Percentiles rank a stretch among this genome's conserved stretches.
phyloP scores from a whole-genome alignment of 2,113 vertebrate genomes.

The Albula glossodonta region DNA sequence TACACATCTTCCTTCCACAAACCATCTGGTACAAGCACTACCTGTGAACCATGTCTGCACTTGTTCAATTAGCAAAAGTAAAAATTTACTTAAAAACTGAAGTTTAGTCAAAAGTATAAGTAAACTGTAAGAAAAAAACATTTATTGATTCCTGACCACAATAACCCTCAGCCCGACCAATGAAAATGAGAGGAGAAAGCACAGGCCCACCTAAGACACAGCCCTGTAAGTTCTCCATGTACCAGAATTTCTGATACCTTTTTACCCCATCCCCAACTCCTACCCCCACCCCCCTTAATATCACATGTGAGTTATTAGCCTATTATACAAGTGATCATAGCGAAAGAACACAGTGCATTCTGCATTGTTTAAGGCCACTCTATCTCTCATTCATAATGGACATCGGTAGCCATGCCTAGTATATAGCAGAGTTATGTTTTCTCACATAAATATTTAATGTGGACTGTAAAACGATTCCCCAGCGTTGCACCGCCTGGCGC shows the following conservation, averaged over 20 bases:
- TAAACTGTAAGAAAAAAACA: too few species aligned
- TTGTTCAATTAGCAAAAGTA: too few species aligned
- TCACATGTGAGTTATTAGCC: not conserved
- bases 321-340: not conserved
- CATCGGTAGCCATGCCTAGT: not conserved
- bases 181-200: too few species aligned
- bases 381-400: not conserved
- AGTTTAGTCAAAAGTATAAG: too few species aligned
- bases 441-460: not conserved
- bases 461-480: not conserved
- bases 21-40: too few species aligned
- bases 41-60: too few species aligned
- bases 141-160: too few species aligned
- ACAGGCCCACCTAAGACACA: too few species aligned
- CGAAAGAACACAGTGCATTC: not conserved
- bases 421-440: not conserved
- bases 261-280: not conserved
- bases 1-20: too few species aligned
- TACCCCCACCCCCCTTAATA: not conserved
- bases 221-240: not conserved
- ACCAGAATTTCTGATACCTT: not conserved
- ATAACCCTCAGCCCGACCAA: too few species aligned
- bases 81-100: too few species aligned
- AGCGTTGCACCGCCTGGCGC: not conserved
- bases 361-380: not conserved